Percentiles rank a stretch among this genome's conserved stretches.
These are phyloP conservation scores for Wasmannia auropunctata DNA, from an alignment of 1,140 invertebrate species.

Conservation along the genomic window DNA sequence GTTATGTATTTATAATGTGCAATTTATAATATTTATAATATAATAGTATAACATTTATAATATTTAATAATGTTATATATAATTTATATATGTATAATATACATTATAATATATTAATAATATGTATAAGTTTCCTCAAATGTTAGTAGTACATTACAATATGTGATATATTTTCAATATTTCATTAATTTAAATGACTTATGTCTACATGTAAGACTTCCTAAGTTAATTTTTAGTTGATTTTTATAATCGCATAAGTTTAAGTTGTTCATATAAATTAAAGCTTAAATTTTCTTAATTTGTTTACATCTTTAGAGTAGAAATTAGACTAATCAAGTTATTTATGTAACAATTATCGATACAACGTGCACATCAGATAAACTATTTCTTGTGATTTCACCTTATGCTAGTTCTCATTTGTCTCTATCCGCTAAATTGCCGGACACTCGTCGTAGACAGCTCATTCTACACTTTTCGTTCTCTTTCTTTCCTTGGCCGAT, in stretches of 20 bases:
- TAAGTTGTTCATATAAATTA: background rate
- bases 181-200: background rate
- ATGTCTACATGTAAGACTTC: background rate
- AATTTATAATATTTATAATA: background rate
- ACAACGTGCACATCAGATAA: background rate
- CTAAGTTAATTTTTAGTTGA: background rate
- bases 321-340: background rate
- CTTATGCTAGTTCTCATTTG: background rate
- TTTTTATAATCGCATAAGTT: background rate
- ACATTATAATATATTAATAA: background rate
- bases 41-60: background rate
- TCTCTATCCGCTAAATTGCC: slow-evolving; percentile 1
- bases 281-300: background rate
- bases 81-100: background rate
- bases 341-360: background rate
- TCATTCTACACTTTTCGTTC: background rate
- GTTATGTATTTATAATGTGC: background rate
- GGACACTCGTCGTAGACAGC: background rate
- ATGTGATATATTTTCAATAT: background rate
- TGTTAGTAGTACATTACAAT: background rate
- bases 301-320: background rate
- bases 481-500: slow-evolving; percentile 20
- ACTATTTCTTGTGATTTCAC: slow-evolving; percentile 17
- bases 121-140: background rate
- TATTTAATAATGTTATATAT: background rate